Conservation (phyloP, 1,140 invertebrate species). For the Drosophila orosa region DNA sequence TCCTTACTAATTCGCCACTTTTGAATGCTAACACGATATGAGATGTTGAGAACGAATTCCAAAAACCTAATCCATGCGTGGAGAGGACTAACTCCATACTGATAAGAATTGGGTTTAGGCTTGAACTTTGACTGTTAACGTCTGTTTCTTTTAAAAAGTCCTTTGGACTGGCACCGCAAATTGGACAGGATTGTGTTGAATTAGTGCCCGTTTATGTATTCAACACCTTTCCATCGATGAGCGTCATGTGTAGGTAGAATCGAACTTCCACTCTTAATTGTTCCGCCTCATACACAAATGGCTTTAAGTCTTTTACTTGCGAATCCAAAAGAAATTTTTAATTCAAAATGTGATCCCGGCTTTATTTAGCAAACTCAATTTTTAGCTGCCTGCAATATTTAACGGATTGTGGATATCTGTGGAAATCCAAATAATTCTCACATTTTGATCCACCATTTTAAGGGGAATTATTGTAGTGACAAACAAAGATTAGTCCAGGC, state of each 20-base stretch:
- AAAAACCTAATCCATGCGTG: constrained; percentile 40
- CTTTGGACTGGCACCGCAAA: constrained; percentile 6
- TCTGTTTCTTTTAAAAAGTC: constrained; percentile 1
- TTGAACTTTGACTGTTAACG: neutral
- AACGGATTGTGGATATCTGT: neutral
- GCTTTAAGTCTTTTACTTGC: neutral
- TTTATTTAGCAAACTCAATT: neutral
- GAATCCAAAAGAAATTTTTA: no score
- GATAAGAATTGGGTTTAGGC: neutral
- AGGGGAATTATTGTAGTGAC: constrained; percentile 6
- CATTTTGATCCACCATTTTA: neutral
- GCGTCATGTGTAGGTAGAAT: neutral
- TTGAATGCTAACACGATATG: constrained; percentile 25
- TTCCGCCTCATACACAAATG: neutral
- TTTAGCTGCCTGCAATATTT: neutral
- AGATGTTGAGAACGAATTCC: constrained; percentile 38
- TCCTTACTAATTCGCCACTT: constrained; percentile 27
- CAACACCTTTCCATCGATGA: neutral
- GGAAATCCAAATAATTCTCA: neutral
- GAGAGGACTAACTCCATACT: neutral
- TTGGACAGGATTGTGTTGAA: constrained; percentile 7
- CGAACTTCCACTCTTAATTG: no score
- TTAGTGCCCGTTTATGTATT: constrained; percentile 2
- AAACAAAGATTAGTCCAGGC: constrained; percentile 7
- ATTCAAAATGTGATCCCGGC: no score